Base-by-base conservation (phyloP, 2,888 invertebrate genomes). In the Lomographa bimaculata region DNA sequence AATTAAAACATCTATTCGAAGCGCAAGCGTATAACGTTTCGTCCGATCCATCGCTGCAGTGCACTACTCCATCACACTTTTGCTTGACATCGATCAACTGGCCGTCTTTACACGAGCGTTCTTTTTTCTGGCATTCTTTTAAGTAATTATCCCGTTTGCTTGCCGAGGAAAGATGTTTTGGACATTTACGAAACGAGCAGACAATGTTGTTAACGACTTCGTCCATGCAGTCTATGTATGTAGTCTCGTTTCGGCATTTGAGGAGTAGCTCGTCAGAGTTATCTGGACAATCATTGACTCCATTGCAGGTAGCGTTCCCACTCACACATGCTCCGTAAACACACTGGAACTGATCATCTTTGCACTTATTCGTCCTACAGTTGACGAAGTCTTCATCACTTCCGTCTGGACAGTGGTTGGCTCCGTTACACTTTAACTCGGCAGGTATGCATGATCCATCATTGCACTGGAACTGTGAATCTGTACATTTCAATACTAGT, bases 301-400 rank as follows among this genome's bases (percentile, higher is more conserved):
- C 45, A 7, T 46, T 24, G 19, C 45, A 46, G 7, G 24, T 30
- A 6, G 36, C 27, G 7, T 11, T 12, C 5, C 5, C 20, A 0
- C 12, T 28, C 11, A 40, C 32, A n/a, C 45, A 46, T 0, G 32
- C 45, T 0, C 45, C 45, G 12, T 39, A 46, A 6, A 36, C 35
- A 7, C 33, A 40, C 16, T 36, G 21, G 8, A 36, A 40, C 17
- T 40, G 26, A 17, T 25, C 25, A n/a, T n/a, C 23, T 35, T n/a
- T 37, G 18, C 42, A 51, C 30, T 19, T 7, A 18, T 33, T 46
- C 1, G 23, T 33, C 6, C 43, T 28, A 8, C 50, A 51, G 9
- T 38, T 33, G 7, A 48, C 20, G 14, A 46, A 48, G 10, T 42
- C 40, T 10, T 51, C 51, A 7, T 51, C 47, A 20, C 47, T 51